Evolutionary conservation across 2,888 invertebrate species (phyloP), one percentile per base, ranked within the genome.

Genomic region (Sminthurinus aureus): DNA sequence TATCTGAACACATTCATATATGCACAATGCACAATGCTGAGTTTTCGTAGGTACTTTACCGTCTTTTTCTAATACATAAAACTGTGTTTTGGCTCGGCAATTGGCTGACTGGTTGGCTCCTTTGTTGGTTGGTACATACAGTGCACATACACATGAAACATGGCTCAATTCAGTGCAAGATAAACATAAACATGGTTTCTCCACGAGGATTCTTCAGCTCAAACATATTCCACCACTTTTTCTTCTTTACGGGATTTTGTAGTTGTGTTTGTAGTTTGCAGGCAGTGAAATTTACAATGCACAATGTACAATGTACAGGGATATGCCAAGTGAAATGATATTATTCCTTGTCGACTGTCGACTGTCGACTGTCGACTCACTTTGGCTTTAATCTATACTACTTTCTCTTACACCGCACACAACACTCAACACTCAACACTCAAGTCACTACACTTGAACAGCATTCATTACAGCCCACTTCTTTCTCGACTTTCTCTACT

Each of bases 341-440:
- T 81, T 81, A 81, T 81, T 74, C 74, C 81, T 64, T 75, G 81
- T 81, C 81, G 26, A 81, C 80, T 80, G 52, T 18, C 50, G 24
- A 69, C 24, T n/a, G 9, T 50, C 52, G 52, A 20, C 76, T 76
- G 52, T 52, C 9, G 38, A 24, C 71, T 71, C 71, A 8, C 69
- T 20, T 18, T 71, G 22, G 4, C 69, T 22, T 18, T 26, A 67
- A 18, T 79, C 67, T 67, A 38, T 38, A 38, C 64, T 38, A 38
- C 64, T 64, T 78, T 78, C 67, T 79, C 67, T 67, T 20, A 67
- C 38, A 38, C 38, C 6, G n/a, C n/a, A n/a, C n/a, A n/a, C 38
- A 4, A 38, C 38, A 38, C 38, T 38, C 3, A n/a, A n/a, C n/a
- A 38, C 38, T 38, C 38, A 4, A 38, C 38, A 38, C 38, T 38